Percentiles rank a stretch among this genome's conserved stretches.
Conservation (phyloP, 2,888 invertebrate species). For the Diarsia mendica region DNA sequence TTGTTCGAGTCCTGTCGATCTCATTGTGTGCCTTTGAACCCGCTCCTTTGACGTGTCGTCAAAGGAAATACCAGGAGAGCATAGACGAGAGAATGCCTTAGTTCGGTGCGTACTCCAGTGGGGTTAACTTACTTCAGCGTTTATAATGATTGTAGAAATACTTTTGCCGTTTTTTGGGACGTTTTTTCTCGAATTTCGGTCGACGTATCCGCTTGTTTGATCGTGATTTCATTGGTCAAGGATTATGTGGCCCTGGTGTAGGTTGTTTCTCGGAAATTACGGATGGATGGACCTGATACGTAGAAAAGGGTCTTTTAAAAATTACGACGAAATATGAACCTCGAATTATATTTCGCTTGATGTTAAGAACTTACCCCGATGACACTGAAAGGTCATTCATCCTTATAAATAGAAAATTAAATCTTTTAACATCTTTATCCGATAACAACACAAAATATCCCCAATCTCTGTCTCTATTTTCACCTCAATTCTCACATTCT, state of each 20-base stretch:
- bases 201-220: constrained; percentile 19
- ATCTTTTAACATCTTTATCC: not conserved
- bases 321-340: not conserved
- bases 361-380: not conserved
- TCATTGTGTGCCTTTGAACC: constrained; percentile 61
- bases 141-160: constrained; percentile 48
- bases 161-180: constrained; percentile 24
- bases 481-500: constrained; percentile 18
- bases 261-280: not conserved
- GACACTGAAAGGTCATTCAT: not conserved
- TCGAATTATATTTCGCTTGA: not conserved
- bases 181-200: constrained; percentile 11
- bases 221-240: constrained; percentile 12
- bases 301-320: not conserved
- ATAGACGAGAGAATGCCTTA: constrained; percentile 55
- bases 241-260: constrained; percentile 24
- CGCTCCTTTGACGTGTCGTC: constrained; percentile 60
- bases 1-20: constrained; percentile 56
- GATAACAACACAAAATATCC: not conserved
- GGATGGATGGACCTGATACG: not conserved
- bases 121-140: constrained; percentile 50
- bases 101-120: constrained; percentile 50
- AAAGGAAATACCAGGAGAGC: constrained; percentile 63
- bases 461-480: not conserved
- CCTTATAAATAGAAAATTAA: not conserved